Evolutionary conservation across 2,113 vertebrate species (phyloP), one percentile per base, ranked within the genome.

Genomic region (Megaceryle maxima): DNA sequence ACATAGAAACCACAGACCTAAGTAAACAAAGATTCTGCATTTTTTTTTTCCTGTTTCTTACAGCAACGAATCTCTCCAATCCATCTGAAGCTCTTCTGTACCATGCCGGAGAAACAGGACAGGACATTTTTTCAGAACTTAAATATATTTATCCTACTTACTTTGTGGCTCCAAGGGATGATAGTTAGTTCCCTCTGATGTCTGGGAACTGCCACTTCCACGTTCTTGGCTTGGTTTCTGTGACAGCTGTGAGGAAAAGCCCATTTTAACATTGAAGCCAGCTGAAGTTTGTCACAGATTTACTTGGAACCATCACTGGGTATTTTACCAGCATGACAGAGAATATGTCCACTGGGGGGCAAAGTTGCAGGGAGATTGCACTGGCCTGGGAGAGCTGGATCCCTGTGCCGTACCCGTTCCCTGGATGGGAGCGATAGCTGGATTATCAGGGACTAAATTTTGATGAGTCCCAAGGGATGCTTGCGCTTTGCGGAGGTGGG

Each of bases 1-100:
- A 93, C 88, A 76, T 72, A 72, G 93, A 95, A 93, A 96, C 93
- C 97, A 95, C 74, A 94, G 92, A 91, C 93, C 64, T 87, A 97
- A 81, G 97, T 98, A 98, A 98, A 98, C 96, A 98, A 90, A 97
- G 97, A 94, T 83, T 94, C 88, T 97, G 96, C 97, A 73, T 96
- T 96, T 93, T 92, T 62, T 92, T 87, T 97, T 93, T 88, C 68
- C 68, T 88, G 86, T 90, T 95, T 96, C 97, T 95, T 90, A 94
- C 96, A 96, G 91, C 90, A 96, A 63, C 29, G 46, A 92, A 96
- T 96, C 94, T 98, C 96, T 91, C 81, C 79, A 75, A 53, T 95
- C 76, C 92, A 97, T 97, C 96, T 98, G 97, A 97, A 83, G 24
- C 9, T 97, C 92, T 97, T 96, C 92, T 87, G 83, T 95, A 96